Evolutionary conservation across 1,140 invertebrate species (phyloP).

Genomic region (Brachionus paranguensis): DNA sequence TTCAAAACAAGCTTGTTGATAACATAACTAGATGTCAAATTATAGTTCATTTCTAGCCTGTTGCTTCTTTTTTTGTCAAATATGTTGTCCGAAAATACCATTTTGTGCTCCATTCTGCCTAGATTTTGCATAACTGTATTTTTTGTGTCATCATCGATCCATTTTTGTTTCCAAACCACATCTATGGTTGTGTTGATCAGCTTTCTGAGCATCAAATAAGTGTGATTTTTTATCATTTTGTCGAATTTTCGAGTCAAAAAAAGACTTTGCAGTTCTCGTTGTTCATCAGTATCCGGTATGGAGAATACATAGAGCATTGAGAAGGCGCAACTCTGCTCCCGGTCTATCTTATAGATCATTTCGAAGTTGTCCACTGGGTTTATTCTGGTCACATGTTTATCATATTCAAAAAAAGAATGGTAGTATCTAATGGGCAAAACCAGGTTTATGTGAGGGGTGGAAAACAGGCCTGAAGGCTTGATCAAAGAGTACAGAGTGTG

Average conservation of each 20-base stretch:
- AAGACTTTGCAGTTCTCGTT: neutral
- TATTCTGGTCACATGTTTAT: neutral
- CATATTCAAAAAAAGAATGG: slow-evolving; percentile 13
- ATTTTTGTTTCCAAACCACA: neutral
- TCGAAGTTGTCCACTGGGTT: slow-evolving; percentile 2
- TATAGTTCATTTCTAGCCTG: neutral
- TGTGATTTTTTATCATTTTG: neutral
- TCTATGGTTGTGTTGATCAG: neutral
- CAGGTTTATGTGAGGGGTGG: neutral
- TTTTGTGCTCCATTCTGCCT: neutral
- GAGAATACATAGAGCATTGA: neutral
- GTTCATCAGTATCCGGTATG: neutral
- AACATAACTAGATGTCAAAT: slow-evolving; percentile 11
- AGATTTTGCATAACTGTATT: neutral
- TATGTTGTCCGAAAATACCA: neutral
- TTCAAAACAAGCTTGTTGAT: neutral
- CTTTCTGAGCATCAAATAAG: neutral
- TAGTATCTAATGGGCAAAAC: slow-evolving; percentile 15
- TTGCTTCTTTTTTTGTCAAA: neutral
- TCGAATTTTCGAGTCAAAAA: slow-evolving; percentile 36
- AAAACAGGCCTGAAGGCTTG: neutral
- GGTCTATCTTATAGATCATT: neutral
- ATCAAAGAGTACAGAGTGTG: neutral
- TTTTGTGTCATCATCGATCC: slow-evolving; percentile 35
- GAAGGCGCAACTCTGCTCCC: neutral